Percentiles rank a stretch among this genome's conserved stretches.
These are phyloP conservation scores for Platyura marginata DNA, from an alignment of 1,140 invertebrate species.

Conservation along the genomic window DNA sequence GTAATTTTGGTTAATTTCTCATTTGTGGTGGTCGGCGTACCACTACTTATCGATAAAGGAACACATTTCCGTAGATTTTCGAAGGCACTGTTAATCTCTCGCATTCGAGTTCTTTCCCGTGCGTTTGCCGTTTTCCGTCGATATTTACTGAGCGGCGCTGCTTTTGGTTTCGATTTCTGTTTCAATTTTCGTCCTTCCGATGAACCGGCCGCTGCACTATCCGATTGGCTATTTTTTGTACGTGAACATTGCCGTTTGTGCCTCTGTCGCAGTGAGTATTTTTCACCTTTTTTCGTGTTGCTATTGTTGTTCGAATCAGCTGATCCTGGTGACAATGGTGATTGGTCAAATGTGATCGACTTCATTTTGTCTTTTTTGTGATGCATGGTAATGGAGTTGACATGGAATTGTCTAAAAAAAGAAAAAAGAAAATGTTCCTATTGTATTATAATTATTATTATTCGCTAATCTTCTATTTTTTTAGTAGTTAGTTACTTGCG, in stretches of 20 bases:
- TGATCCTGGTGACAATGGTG: neutral
- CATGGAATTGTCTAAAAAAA: too few relatives aligned
- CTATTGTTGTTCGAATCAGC: too few relatives aligned
- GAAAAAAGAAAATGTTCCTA: too few relatives aligned
- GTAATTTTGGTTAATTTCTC: slow-evolving; percentile 80
- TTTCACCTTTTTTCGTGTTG: slow-evolving; percentile 7
- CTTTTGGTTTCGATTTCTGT: slow-evolving; percentile 39
- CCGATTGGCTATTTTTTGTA: neutral
- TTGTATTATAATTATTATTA: too few relatives aligned
- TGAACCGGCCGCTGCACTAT: neutral
- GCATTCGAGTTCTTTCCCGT: slow-evolving; percentile 65
- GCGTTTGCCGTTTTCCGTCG: slow-evolving; percentile 77
- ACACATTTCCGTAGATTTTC: slow-evolving; percentile 57
- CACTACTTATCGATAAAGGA: slow-evolving; percentile 31
- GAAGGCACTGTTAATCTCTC: slow-evolving; percentile 76
- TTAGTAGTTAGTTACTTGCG: too few relatives aligned
- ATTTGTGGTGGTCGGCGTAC: slow-evolving; percentile 26
- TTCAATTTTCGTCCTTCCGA: slow-evolving; percentile 5
- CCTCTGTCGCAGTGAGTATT: slow-evolving; percentile 20
- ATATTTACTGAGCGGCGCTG: slow-evolving; percentile 76
- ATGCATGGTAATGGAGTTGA: neutral
- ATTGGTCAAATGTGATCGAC: neutral
- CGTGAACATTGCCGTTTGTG: slow-evolving; percentile 3
- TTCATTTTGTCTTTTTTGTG: neutral
- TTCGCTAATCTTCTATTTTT: too few relatives aligned